A percentile compares a stretch with the other conserved stretches of the same genome.
Evolutionary conservation across 2,888 invertebrate species (phyloP).

Genomic region (Entomobrya proxima): DNA sequence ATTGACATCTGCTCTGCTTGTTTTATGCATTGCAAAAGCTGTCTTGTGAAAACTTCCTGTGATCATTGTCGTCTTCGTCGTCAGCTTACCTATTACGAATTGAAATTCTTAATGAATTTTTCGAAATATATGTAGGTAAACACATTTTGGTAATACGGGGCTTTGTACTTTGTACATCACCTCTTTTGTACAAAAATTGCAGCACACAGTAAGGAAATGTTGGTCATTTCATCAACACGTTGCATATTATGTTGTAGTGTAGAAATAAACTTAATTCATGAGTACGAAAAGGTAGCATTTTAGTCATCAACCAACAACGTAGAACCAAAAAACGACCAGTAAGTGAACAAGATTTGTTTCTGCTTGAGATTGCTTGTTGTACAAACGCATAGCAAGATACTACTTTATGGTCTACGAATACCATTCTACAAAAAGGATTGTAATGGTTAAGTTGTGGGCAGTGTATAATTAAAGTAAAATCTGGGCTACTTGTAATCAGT

Average conservation of each 20-base stretch:
- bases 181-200: slow-evolving; percentile 25
- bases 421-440: slow-evolving; percentile 10
- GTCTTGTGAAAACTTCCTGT: slow-evolving; percentile 49
- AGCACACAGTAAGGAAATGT: slow-evolving; percentile 58
- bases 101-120: slow-evolving; percentile 34
- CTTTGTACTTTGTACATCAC: neutral
- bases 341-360: neutral
- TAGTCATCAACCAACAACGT: neutral
- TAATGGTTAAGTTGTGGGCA: slow-evolving; percentile 37
- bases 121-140: neutral
- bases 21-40: neutral
- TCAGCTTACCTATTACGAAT: neutral
- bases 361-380: neutral
- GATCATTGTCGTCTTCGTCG: neutral
- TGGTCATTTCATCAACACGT: slow-evolving; percentile 51
- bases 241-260: neutral
- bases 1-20: neutral
- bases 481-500: slow-evolving; percentile 53
- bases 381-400: neutral
- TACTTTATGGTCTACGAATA: neutral
- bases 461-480: slow-evolving; percentile 65
- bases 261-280: neutral
- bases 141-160: neutral
- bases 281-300: neutral
- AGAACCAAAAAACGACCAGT: slow-evolving; percentile 2